Evolutionary conservation across 64 coral and sea anemone genomes (phyloP).

Genomic region (Montipora efflorescens): DNA sequence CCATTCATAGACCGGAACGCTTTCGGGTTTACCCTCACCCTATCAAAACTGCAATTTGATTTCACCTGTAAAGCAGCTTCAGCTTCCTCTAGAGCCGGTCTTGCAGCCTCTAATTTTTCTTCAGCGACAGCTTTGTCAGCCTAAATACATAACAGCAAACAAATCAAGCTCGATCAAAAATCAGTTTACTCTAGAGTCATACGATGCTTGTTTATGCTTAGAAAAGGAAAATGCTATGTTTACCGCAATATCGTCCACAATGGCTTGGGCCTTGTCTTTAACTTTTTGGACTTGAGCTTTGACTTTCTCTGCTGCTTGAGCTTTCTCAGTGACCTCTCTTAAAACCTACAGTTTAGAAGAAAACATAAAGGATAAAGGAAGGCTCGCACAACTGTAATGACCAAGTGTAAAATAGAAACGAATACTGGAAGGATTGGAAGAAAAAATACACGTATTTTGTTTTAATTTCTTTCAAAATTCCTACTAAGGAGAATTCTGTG

Average conservation of each 20-base stretch:
- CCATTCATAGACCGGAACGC: no score
- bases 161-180: background rate
- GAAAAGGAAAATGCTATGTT: background rate
- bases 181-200: no score
- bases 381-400: no score
- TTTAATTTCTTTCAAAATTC: no score
- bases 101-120: constrained; percentile 87
- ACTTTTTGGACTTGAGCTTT: constrained; percentile 99
- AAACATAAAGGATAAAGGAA: no score
- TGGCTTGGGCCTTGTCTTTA: constrained; percentile 97
- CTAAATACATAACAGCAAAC: constrained; percentile 40
- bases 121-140: constrained; percentile 92
- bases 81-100: constrained; percentile 94
- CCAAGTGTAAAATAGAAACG: no score
- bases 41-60: background rate
- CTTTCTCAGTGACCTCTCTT: constrained; percentile 91
- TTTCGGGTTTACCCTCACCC: no score
- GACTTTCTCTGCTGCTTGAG: constrained; percentile 97
- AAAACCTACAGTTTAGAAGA: constrained; percentile 59
- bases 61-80: constrained; percentile 94
- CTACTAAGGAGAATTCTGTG: no score
- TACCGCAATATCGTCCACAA: constrained; percentile 98
- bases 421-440: no score
- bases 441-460: no score
- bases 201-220: no score